phyloP scores from a whole-genome alignment of 2,888 invertebrate species.

The Portevinia maculata region DNA sequence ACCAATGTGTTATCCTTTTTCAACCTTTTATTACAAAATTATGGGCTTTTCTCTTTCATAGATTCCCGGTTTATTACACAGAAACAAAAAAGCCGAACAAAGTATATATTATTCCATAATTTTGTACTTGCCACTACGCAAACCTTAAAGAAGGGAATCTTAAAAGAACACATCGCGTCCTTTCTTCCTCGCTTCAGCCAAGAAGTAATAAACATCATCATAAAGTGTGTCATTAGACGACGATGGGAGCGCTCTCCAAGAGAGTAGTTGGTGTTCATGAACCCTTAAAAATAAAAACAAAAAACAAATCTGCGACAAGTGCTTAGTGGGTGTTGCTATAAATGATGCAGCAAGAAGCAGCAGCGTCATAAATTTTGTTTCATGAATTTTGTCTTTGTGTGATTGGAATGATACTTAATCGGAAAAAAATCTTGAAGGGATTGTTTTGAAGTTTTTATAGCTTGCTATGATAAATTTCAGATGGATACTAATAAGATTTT shows the following conservation, averaged over 20 bases:
- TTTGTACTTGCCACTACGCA: slow-evolving; percentile 19
- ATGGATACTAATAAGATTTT: no score
- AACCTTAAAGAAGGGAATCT: slow-evolving; percentile 13
- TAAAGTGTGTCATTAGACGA: slow-evolving; percentile 55
- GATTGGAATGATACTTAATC: slow-evolving; percentile 25
- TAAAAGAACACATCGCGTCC: slow-evolving; percentile 11
- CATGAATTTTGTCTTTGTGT: neutral
- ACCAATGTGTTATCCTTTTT: slow-evolving; percentile 30
- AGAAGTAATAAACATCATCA: slow-evolving; percentile 52
- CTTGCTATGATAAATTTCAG: slow-evolving; percentile 13
- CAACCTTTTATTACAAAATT: slow-evolving; percentile 33
- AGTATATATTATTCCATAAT: slow-evolving; percentile 39
- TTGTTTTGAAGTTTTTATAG: slow-evolving; percentile 40
- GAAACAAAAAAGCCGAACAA: slow-evolving; percentile 22
- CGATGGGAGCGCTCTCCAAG: neutral
- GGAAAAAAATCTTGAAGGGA: slow-evolving; percentile 22
- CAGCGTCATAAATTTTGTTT: slow-evolving; percentile 38
- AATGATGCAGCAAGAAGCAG: slow-evolving; percentile 44
- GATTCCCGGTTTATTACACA: slow-evolving; percentile 28
- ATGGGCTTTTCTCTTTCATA: slow-evolving; percentile 15
- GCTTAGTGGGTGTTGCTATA: slow-evolving; percentile 48
- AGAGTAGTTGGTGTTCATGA: slow-evolving; percentile 30
- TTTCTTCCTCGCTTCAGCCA: slow-evolving; percentile 12
- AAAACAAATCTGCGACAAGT: slow-evolving; percentile 57
- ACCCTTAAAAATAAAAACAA: slow-evolving; percentile 31